Base-by-base conservation (phyloP, 2,888 invertebrate genomes). In the Cantharis rustica region DNA sequence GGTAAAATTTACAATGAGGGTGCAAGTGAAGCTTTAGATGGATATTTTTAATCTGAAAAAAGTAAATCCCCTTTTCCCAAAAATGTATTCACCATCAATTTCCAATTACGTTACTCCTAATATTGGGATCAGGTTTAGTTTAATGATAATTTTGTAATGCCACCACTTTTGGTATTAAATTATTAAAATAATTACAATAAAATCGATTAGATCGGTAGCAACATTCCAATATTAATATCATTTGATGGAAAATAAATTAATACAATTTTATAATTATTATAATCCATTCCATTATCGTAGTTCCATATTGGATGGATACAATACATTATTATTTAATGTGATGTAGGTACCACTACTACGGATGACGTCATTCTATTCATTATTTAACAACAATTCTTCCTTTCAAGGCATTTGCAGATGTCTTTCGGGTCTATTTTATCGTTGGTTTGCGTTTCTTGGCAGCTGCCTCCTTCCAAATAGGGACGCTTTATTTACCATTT, bases 371-470 rank as follows among this genome's bases (percentile, higher is more conserved):
- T 70, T n/a, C 71, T 76, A 75, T 78, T 78, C 73, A 76, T 70
- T 26, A 69, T 72, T 75, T 71, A 71, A 74, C 73, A 70, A 76
- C 69, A 71, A 69, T 68, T 73, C 74, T 79, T 79, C 74, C 71
- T 76, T 79, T 79, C 76, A 76, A 71, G 64, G 63, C 72, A 31
- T 76, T 78, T 27, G 79, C 79, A 79, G 79, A 79, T 79, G 79
- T 79, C 79, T 76, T 79, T 75, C 71, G 31, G 73, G 69, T 75
- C 23, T 70, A 72, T 61, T 69, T 62, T 66, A 73, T 64, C 64
- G 17, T 64, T 68, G 74, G 71, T 73, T 75, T 73, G 71, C 75
- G 71, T 79, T 74, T 69, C 72, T 79, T 74, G 75, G 62, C 79
- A 79, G 79, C 79, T 79, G 79, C 66, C 64, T 27, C 16, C 69